Evolutionary conservation across 2,888 invertebrate genomes (phyloP), one percentile per base, ranked within the genome.

Genomic region (Parnassius mnemosyne): DNA sequence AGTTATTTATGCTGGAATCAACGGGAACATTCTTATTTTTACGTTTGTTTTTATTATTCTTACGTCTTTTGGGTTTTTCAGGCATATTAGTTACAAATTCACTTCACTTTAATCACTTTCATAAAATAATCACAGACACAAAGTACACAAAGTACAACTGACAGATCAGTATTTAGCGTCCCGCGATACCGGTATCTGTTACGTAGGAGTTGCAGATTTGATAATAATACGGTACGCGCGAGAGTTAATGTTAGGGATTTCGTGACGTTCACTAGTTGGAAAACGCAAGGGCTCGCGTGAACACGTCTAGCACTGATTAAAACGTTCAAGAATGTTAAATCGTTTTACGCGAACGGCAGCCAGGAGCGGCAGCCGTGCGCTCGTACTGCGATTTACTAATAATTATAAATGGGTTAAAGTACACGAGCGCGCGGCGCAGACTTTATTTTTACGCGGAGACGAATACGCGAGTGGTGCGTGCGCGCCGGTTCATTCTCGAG

Each of bases 371-470:
- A 84, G 87, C 87, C 87, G 85, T 87, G 85, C 84, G 84, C 88
- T 81, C 85, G 84, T 81, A 83, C 86, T 78, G 81, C 85, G 89
- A 84, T 90, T 90, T 90, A 90, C 90, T 91, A 89, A 90, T 91
- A 90, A 91, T 91, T 90, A 87, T 89, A 90, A 89, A 89, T 87
- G 84, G 81, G 83, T 87, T 83, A 85, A 88, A 89, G 89, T 91
- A 81, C 89, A 84, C 88, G 83, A 82, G 85, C 85, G 85, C 81
- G 81, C 84, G 79, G 83, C 74, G 85, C 84, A 74, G 89, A 89
- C 88, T 89, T 90, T 91, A 91, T 91, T 91, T 91, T 90, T 90
- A 90, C 82, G 85, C 90, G 85, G 88, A 86, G 89, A 85, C 89
- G 85, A 81, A 85, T 81, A 83, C 79, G 79, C 86, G 86, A 84